These are phyloP conservation scores for Rhyacophila brunnea DNA, from an alignment of 1,140 invertebrate species.

Conservation along the genomic window DNA sequence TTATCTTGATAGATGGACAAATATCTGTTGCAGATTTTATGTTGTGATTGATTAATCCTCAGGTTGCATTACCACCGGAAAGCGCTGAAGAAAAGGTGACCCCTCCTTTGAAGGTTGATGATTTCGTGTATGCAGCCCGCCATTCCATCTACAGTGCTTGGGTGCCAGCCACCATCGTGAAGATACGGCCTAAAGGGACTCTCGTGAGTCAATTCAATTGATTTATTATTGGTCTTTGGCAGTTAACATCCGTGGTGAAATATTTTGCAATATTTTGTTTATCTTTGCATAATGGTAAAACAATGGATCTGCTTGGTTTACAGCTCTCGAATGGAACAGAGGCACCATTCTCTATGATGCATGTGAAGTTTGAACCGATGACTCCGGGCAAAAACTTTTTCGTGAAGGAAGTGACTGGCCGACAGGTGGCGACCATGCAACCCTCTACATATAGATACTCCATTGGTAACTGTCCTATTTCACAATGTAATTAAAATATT, in stretches of 20 bases:
- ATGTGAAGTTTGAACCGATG: constrained; percentile 53
- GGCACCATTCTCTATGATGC: constrained; percentile 43
- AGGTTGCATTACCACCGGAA: constrained; percentile 47
- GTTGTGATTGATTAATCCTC: constrained; percentile 36
- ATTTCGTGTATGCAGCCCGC: constrained; percentile 55
- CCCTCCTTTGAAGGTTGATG: constrained; percentile 40
- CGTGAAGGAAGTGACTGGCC: constrained; percentile 55
- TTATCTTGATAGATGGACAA: too few species aligned
- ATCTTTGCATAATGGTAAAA: too few species aligned
- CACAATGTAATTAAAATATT: too few species aligned
- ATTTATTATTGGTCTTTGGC: too few species aligned
- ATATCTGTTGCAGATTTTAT: background rate
- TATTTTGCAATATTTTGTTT: too few species aligned
- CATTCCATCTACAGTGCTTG: constrained; percentile 53
- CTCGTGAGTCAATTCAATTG: constrained; percentile 12
- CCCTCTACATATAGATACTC: constrained; percentile 61
- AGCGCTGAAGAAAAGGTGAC: constrained; percentile 32
- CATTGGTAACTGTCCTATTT: too few species aligned
- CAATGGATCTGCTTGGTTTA: too few species aligned
- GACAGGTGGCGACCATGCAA: constrained; percentile 66
- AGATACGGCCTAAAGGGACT: constrained; percentile 39
- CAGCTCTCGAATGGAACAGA: constrained; percentile 29
- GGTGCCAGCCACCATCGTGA: constrained; percentile 48
- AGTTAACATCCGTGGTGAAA: too few species aligned
- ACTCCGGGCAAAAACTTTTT: constrained; percentile 42